A percentile compares a stretch with the other conserved stretches of the same genome.
Conservation (phyloP, 2,113 vertebrate species). For the Spilogale gracilis region DNA sequence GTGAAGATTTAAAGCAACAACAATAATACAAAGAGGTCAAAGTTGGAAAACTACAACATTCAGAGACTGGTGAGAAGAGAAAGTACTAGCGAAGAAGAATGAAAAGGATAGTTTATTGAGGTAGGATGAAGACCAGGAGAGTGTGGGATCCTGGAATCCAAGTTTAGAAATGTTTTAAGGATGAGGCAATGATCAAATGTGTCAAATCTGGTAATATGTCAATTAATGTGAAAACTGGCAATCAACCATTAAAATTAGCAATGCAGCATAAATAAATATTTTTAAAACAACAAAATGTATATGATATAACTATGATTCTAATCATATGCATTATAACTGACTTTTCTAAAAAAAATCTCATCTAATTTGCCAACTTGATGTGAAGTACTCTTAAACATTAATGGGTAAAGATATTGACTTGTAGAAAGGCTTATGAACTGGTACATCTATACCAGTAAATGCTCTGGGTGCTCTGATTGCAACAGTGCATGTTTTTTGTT, state of each 20-base stretch:
- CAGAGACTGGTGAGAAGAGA: not conserved
- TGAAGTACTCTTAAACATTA: conserved; percentile 8
- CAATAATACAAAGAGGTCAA: not conserved
- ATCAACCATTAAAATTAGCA: not conserved
- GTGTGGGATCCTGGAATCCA: not conserved
- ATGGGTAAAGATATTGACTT: not conserved
- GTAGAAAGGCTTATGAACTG: conserved; percentile 1
- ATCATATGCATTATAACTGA: not conserved
- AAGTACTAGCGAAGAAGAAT: not conserved
- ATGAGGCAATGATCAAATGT: not conserved
- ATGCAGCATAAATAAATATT: not conserved
- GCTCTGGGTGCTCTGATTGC: not conserved
- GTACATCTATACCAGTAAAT: not conserved
- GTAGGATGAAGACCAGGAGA: not conserved
- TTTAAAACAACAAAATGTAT: not conserved
- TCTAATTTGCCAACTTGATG: conserved; percentile 30
- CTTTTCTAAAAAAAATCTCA: not conserved
- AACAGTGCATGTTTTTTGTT: conserved; percentile 35
- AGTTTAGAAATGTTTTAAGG: not conserved
- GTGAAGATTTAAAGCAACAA: not conserved
- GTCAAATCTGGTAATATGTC: not conserved
- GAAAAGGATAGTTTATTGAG: not conserved
- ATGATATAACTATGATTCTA: not conserved
- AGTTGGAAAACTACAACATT: not conserved
- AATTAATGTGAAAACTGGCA: not conserved